Base-by-base conservation (phyloP, 2,888 invertebrate genomes). In the Drosophila kambysellisi region DNA sequence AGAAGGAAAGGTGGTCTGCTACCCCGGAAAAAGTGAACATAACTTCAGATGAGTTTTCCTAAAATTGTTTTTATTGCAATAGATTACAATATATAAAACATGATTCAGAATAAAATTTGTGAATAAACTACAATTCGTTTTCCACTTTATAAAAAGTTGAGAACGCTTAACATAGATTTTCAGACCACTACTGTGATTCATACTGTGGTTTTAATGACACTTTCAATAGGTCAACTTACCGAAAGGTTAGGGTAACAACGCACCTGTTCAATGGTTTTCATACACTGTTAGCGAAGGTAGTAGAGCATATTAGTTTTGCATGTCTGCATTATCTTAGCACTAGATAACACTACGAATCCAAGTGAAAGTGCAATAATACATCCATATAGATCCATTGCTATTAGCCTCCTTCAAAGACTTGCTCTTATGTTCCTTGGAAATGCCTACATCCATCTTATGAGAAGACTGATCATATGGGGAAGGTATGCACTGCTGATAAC, bases 161-260 rank as follows among this genome's bases (percentile, higher is more conserved):
- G 25, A 46, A 25, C 4, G 25, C 8, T 46, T 46, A 25, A 25
- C 25, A 25, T 25, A 2, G 25, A 25, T 25, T 8, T 46, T 25
- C 25, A 20, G 1, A 25, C 25, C 0, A 15, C 46, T 8, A 8
- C 46, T 8, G 15, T 2, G 15, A 25, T 46, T 4, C 25, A 25
- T 46, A 15, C 8, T 15, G 4, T 15, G 15, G 17, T 17, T 46
- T 17, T 20, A 62, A 65, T 62, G 48, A 5, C 15, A 4, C 33
- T 56, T 76, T 73, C 50, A 58, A 73, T 63, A 67, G 74, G 68
- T 74, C 68, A 78, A 58, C 41, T 32, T 3, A 41, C 9, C 32
- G 37, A 75, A 71, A 76, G 71, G 70, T 61, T 58, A 54, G 60
- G 60, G 50, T 52, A 64, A 75, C 53, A 33, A 17, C 52, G 51